A percentile compares a stretch with the other conserved stretches of the same genome.
Conservation (phyloP, 2,888 invertebrate genomes). For the Deilephila porcellus region DNA sequence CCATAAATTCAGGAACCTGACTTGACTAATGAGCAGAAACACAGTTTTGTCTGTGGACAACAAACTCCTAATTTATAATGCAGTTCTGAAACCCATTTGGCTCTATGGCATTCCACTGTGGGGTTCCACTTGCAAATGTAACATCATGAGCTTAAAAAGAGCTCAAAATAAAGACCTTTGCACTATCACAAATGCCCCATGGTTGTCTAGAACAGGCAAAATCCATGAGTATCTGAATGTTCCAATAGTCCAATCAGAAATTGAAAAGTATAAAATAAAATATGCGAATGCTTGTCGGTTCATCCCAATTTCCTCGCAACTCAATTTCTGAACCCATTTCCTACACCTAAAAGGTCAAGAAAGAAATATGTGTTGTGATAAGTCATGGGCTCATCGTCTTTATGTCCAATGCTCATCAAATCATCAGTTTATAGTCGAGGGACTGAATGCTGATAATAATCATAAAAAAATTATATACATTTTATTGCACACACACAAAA, state of each 20-base stretch:
- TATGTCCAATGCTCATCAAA: background rate
- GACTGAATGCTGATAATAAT: too few species aligned
- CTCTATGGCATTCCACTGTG: background rate
- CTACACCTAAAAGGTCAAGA: background rate
- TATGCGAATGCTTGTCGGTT: background rate
- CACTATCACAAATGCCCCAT: background rate
- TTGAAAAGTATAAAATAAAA: background rate
- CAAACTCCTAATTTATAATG: background rate
- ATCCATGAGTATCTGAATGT: background rate
- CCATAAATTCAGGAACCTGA: background rate
- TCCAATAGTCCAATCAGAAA: background rate
- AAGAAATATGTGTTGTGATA: background rate
- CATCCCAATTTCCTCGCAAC: background rate
- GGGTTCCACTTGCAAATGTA: slow-evolving; percentile 1
- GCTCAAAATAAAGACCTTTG: background rate
- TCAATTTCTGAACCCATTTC: background rate
- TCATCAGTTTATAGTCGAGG: too few species aligned
- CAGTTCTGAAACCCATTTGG: background rate
- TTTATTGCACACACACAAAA: too few species aligned
- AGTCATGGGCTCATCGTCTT: background rate
- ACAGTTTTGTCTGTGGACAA: background rate
- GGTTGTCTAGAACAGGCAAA: background rate
- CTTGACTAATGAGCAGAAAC: background rate
- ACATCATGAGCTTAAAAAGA: background rate
- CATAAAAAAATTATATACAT: too few species aligned